Evolutionary conservation across 2,113 vertebrate genomes (phyloP), one percentile per base, ranked within the genome.

Genomic region (Rhegmatorhina hoffmannsi): DNA sequence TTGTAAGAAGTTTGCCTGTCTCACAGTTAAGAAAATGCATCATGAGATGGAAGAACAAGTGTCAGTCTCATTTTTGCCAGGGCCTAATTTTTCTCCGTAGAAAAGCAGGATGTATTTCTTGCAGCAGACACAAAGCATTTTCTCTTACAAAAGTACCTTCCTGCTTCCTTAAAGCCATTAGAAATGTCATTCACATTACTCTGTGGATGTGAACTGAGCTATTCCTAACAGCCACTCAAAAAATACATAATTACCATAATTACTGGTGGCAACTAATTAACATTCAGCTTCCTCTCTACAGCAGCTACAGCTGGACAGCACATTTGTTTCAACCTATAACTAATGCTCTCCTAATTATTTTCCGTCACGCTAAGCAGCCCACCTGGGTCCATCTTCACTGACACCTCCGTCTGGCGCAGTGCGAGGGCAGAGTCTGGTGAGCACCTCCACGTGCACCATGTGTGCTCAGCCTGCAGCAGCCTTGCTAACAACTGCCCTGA

Each of bases 161-260:
- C 19, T 76, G 93, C 91, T 90, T 92, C 91, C 81, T 90, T 97
- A 97, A 96, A 96, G 93, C 36, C 6, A 97, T 98, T 95, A 98
- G 96, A 95, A 96, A 94, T 64, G 88, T 97, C 98, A 95, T 89
- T 97, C 97, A 95, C 49, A 33, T 95, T 78, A 87, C 84, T 92
- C 84, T 96, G 94, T 97, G 96, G 95, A 97, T 97, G 93, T 63
- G 90, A 96, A 98, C 69, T 89, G 75, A 91, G 91, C 97, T 96
- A 96, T 97, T 98, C 98, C 98, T 97, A 96, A 95, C 93, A 97
- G 97, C 97, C 94, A 96, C 96, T 98, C 97, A 97, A 97, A 98
- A 92, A 96, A 84, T 52, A 76, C 92, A 97, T 98, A 98, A 99
- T 98, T 97, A 98, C 98, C 97, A 97, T 98, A 98, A 99, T 99